A percentile compares a stretch with the other conserved stretches of the same genome.
Conservation (phyloP, 2,797 vertebrate species). For the Argya squamiceps region DNA sequence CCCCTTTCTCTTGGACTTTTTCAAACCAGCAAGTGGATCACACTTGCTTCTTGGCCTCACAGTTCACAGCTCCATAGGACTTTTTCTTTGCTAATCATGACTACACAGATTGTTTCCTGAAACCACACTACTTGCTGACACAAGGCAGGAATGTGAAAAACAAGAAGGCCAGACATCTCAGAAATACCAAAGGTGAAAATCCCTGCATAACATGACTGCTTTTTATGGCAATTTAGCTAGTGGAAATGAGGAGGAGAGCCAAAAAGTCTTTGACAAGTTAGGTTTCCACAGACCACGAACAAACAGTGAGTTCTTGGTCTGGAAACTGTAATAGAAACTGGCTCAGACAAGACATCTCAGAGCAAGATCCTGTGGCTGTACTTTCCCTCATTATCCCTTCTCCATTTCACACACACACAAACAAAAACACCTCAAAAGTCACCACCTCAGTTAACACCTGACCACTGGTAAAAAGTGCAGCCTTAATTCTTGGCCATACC, state of each 20-base stretch:
- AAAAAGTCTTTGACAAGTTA: not conserved
- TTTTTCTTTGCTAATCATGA: not conserved
- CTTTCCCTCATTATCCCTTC: not conserved
- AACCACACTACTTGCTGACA: not conserved
- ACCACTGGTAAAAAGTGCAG: not conserved
- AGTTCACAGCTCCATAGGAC: not conserved
- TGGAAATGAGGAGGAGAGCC: not conserved
- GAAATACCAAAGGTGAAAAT: constrained; percentile 18
- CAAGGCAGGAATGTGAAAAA: not conserved
- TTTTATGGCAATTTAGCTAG: not conserved
- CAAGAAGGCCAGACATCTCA: not conserved
- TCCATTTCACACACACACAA: not conserved
- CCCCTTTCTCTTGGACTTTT: not conserved
- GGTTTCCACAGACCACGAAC: not conserved
- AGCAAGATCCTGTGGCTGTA: not conserved
- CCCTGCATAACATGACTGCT: not conserved
- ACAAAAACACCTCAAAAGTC: rapidly evolving
- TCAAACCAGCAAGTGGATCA: not conserved
- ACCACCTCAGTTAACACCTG: not conserved
- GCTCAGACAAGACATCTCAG: not conserved
- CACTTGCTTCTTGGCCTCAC: not conserved
- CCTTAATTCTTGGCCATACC: not conserved
- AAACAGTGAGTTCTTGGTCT: not conserved
- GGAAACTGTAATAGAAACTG: not conserved
- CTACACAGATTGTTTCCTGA: not conserved